These are phyloP conservation scores for Caenorhabditis auriculariae DNA, from an alignment of 2,888 invertebrate species.

Conservation along the genomic window DNA sequence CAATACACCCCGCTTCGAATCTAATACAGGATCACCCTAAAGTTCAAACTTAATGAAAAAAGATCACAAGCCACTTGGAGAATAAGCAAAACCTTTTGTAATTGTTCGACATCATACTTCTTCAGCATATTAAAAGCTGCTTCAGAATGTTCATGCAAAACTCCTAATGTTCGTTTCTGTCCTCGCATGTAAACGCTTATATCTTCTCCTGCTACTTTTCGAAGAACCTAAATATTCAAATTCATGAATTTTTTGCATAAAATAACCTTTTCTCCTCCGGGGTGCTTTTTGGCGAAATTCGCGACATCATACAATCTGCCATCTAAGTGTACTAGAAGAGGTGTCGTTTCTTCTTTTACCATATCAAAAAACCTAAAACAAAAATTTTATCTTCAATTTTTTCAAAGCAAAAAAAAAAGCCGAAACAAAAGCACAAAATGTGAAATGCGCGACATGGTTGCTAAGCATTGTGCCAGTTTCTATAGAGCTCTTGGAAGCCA, in stretches of 20 bases:
- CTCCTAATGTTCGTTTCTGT: slow-evolving; percentile 48
- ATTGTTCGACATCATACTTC: slow-evolving; percentile 52
- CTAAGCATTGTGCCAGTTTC: too few relatives aligned
- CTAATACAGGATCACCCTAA: slow-evolving; percentile 63
- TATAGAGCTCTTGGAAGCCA: too few relatives aligned
- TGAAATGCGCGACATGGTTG: too few relatives aligned
- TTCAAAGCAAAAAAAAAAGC: too few relatives aligned
- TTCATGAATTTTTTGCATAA: neutral
- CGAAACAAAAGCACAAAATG: too few relatives aligned
- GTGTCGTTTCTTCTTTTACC: slow-evolving; percentile 35
- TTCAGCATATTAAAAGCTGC: slow-evolving; percentile 59
- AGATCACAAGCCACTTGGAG: neutral
- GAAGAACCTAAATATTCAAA: neutral
- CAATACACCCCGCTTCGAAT: slow-evolving; percentile 64
- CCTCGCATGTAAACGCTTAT: slow-evolving; percentile 51
- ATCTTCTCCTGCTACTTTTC: slow-evolving; percentile 46
- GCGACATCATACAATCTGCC: slow-evolving; percentile 55
- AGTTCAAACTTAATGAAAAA: neutral
- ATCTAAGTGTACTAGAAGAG: slow-evolving; percentile 47
- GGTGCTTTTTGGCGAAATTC: slow-evolving; percentile 55
- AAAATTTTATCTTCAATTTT: too few relatives aligned
- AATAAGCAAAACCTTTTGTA: slow-evolving; percentile 37
- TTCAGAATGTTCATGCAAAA: slow-evolving; percentile 57
- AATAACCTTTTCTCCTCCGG: slow-evolving; percentile 57
- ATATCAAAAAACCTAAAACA: too few relatives aligned